Conservation (phyloP, 2,797 vertebrate species). For the Arrhamphus sclerolepis region DNA sequence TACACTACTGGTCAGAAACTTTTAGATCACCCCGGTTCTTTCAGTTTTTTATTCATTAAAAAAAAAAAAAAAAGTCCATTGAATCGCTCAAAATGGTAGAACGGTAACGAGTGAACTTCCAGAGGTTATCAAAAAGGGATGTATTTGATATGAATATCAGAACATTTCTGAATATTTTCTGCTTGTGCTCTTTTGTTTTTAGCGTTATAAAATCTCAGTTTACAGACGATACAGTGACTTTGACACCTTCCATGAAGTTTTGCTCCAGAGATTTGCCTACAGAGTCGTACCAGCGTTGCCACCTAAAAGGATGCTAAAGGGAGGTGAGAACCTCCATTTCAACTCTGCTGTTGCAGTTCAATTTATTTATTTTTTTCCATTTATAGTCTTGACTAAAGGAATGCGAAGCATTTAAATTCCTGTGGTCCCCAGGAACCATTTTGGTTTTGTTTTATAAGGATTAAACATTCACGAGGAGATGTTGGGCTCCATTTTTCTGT, state of each 20-base stretch:
- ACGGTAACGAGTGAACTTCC: no score
- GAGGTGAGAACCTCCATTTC: slow-evolving; percentile 83
- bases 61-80: no score
- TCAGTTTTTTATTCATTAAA: no score
- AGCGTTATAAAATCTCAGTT: slow-evolving; percentile 91
- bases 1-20: no score
- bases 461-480: slow-evolving; percentile 13
- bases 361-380: not conserved
- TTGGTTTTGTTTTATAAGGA: not conserved
- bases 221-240: slow-evolving; percentile 95
- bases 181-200: not conserved
- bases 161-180: slow-evolving; percentile 5
- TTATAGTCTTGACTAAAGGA: slow-evolving; percentile 4
- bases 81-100: no score
- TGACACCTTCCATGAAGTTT: slow-evolving; percentile 93
- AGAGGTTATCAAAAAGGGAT: no score
- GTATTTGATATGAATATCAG: no score
- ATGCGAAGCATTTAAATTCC: slow-evolving; percentile 1
- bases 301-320: slow-evolving; percentile 93
- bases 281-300: slow-evolving; percentile 93
- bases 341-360: not conserved
- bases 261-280: slow-evolving; percentile 94
- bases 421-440: not conserved
- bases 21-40: no score
- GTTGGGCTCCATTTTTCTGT: slow-evolving; percentile 1